These are phyloP conservation scores for Choristoneura fumiferana DNA, from an alignment of 1,140 invertebrate genomes.

Conservation along the genomic window DNA sequence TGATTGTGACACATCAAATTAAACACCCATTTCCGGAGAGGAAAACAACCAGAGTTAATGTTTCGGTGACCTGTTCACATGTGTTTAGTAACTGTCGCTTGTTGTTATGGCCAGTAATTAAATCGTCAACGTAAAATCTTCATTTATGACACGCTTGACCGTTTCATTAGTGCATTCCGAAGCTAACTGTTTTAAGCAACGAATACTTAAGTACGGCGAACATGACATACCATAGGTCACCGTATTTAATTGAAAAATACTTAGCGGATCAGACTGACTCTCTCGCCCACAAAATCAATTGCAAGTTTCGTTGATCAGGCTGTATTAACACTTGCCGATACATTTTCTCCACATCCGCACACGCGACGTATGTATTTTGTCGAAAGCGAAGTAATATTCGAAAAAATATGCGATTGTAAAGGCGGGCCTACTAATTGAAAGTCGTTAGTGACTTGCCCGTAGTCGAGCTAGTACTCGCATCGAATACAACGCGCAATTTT, in stretches of 20 bases:
- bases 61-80: constrained; percentile 20
- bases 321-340: constrained; percentile 47
- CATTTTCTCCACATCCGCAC: constrained; percentile 45
- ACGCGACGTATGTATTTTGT: constrained; percentile 30
- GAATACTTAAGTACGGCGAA: constrained; percentile 32
- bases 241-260: constrained; percentile 21
- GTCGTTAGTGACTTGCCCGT: constrained; percentile 43
- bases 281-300: constrained; percentile 52
- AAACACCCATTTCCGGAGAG: constrained; percentile 34
- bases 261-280: constrained; percentile 9
- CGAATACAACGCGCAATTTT: constrained; percentile 48
- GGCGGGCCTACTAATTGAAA: constrained; percentile 43
- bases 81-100: constrained; percentile 27
- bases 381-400: constrained; percentile 33
- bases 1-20: constrained; percentile 11
- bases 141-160: no score
- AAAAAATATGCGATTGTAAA: constrained; percentile 51
- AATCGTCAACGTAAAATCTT: no score
- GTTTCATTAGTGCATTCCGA: no score
- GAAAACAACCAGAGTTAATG: constrained; percentile 33
- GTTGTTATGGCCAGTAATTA: no score
- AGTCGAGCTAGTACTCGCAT: constrained; percentile 34
- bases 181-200: constrained; percentile 30
- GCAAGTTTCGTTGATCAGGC: constrained; percentile 35
- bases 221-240: no score